A percentile compares a stretch with the other conserved stretches of the same genome.
Conservation (phyloP, 2,888 invertebrate genomes). For the Ceraclea dissimilis region DNA sequence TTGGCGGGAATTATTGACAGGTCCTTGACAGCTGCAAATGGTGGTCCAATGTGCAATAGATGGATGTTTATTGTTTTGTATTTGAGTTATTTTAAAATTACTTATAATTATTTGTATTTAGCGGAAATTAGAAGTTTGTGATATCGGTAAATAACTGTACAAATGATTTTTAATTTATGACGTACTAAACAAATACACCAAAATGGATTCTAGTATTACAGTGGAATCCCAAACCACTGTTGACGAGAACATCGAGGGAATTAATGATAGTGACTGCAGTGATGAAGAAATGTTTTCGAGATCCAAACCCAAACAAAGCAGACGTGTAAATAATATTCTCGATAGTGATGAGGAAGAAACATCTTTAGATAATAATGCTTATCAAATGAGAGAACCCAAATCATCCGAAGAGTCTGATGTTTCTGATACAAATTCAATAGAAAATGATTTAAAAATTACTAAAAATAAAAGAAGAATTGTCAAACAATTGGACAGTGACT, state of each 20-base stretch:
- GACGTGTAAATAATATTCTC: conserved; percentile 1
- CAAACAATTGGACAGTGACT: conserved; percentile 9
- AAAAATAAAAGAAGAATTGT: conserved; percentile 9
- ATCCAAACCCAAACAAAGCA: neutral
- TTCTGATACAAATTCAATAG: neutral
- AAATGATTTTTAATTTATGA: neutral
- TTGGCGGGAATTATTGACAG: conserved; percentile 3
- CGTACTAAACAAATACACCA: neutral
- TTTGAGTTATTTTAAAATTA: no score
- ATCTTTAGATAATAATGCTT: neutral
- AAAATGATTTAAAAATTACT: neutral
- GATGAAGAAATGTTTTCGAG: neutral
- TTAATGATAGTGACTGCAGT: no score
- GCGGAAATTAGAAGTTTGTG: neutral
- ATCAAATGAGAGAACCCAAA: neutral
- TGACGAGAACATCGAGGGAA: no score
- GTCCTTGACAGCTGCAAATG: neutral
- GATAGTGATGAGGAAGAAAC: conserved; percentile 9
- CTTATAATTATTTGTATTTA: no score
- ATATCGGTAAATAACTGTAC: neutral
- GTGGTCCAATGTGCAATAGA: no score
- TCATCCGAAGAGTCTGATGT: neutral
- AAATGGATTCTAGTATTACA: neutral
- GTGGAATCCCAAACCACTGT: neutral
- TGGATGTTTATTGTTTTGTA: no score